Conservation (phyloP, 2,113 vertebrate species). For the Vidua macroura region DNA sequence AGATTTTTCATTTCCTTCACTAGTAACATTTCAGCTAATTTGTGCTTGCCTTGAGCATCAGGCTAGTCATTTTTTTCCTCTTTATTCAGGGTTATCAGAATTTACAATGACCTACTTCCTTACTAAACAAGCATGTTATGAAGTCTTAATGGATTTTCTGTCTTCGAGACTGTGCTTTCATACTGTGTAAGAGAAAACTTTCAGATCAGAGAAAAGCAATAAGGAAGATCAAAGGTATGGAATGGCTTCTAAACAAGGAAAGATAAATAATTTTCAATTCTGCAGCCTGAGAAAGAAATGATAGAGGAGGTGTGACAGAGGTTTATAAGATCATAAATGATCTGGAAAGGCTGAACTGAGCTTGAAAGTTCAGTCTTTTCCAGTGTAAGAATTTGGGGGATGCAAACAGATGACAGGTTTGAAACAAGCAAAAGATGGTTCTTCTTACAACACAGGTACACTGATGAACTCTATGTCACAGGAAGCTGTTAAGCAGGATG, state of each 20-base stretch:
- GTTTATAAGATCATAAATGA: neutral
- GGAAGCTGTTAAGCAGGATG: neutral
- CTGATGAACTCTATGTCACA: neutral
- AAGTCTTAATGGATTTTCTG: slow-evolving; percentile 6
- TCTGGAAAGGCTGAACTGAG: neutral
- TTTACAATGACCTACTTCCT: slow-evolving; percentile 23
- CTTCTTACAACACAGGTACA: neutral
- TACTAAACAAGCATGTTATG: neutral
- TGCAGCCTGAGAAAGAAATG: neutral
- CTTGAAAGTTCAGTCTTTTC: neutral
- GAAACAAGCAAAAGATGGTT: neutral
- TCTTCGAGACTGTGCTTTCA: neutral
- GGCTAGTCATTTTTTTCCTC: neutral
- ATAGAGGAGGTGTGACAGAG: neutral
- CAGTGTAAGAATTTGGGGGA: neutral
- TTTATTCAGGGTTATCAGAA: slow-evolving; percentile 8
- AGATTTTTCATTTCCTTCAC: neutral
- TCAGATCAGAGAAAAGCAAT: neutral
- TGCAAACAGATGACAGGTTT: neutral
- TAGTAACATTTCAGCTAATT: neutral
- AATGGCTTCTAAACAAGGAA: neutral
- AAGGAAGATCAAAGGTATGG: slow-evolving; percentile 12
- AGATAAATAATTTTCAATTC: neutral
- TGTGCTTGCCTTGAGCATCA: slow-evolving; percentile 18
- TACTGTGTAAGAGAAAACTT: neutral